Conservation (phyloP, 2,888 invertebrate genomes). For the Ochropacha duplaris region DNA sequence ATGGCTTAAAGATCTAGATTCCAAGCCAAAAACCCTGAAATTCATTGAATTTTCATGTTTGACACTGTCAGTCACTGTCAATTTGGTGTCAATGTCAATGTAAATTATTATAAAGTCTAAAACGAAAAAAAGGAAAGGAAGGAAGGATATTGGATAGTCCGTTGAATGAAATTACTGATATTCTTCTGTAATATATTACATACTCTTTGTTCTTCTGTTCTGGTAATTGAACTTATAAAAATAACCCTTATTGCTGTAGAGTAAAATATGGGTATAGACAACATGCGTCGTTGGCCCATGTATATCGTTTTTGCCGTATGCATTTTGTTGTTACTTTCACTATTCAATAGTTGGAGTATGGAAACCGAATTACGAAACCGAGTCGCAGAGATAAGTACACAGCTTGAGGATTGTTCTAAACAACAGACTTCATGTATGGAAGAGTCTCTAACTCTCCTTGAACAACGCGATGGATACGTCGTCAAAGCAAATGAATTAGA, state of each 20-base stretch:
- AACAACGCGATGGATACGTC: conserved; percentile 65
- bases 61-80: too few relatives aligned
- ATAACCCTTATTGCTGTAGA: neutral
- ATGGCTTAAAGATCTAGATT: too few relatives aligned
- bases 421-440: conserved; percentile 71
- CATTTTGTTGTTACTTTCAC: conserved; percentile 72
- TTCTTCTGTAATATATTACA: neutral
- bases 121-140: too few relatives aligned
- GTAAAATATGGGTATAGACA: conserved; percentile 73
- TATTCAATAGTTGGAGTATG: conserved; percentile 75
- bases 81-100: too few relatives aligned
- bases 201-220: neutral
- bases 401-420: conserved; percentile 70
- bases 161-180: too few relatives aligned
- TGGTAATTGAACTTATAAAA: neutral
- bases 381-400: conserved; percentile 59
- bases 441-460: conserved; percentile 64
- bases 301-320: conserved; percentile 72
- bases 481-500: conserved; percentile 64
- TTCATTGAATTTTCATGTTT: too few relatives aligned
- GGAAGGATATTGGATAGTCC: too few relatives aligned
- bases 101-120: too few relatives aligned
- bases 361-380: conserved; percentile 69
- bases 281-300: conserved; percentile 80
- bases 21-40: too few relatives aligned